Conservation (phyloP, 2,888 invertebrate genomes). For the Palloptera scutellata region DNA sequence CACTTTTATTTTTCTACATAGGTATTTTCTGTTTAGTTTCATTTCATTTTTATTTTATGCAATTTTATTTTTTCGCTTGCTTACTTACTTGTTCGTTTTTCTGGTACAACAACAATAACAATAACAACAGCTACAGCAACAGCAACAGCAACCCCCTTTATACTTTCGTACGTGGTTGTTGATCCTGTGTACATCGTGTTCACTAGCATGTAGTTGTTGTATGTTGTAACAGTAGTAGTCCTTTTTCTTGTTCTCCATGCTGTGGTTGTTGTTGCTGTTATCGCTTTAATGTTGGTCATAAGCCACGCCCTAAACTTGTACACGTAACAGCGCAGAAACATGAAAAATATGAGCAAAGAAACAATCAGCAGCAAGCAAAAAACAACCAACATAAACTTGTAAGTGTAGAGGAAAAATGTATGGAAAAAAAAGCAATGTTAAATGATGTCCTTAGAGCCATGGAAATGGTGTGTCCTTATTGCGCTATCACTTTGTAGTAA, state of each 20-base stretch:
- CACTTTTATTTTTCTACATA: constrained; percentile 42
- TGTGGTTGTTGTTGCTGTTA: not conserved
- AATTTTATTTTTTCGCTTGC: constrained; percentile 25
- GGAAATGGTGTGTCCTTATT: too few species aligned
- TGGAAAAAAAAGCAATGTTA: not conserved
- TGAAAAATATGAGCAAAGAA: constrained; percentile 44
- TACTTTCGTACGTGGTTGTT: constrained; percentile 11
- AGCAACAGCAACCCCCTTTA: constrained; percentile 16
- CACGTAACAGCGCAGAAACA: constrained; percentile 48
- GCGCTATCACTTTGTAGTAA: not conserved
- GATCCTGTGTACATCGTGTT: constrained; percentile 9
- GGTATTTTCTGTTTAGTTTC: constrained; percentile 15
- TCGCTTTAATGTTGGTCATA: constrained; percentile 44
- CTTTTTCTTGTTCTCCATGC: not conserved
- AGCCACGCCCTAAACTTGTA: constrained; percentile 61
- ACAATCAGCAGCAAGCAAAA: constrained; percentile 46
- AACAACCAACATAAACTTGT: constrained; percentile 45
- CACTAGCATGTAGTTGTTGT: constrained; percentile 1
- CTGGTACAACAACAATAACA: not conserved
- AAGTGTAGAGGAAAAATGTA: constrained; percentile 12
- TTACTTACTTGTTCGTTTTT: constrained; percentile 15
- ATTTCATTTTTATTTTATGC: constrained; percentile 14
- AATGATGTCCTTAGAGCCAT: too few species aligned
- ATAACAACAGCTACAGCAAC: too few species aligned
- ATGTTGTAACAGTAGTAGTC: constrained; percentile 9